These are phyloP conservation scores for Myotis davidii DNA, from an alignment of 2,113 vertebrate species.

Conservation along the genomic window DNA sequence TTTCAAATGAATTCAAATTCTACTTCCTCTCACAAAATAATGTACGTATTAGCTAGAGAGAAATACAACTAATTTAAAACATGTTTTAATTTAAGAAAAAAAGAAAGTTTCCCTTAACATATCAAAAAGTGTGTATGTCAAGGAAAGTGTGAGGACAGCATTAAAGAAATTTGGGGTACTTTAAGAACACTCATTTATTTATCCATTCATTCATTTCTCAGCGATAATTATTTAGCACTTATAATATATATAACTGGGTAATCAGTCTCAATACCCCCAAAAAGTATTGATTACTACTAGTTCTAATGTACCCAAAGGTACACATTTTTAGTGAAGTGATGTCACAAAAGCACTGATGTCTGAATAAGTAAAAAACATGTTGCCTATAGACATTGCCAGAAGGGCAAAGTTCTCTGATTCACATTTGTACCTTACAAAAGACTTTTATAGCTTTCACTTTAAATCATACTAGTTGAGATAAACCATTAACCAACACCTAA, in stretches of 20 bases:
- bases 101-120: neutral
- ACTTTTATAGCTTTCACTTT: neutral
- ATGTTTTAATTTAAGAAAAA: neutral
- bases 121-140: neutral
- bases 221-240: neutral
- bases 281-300: neutral
- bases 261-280: neutral
- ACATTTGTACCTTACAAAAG: neutral
- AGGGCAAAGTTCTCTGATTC: neutral
- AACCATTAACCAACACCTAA: neutral
- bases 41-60: neutral
- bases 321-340: neutral
- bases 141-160: neutral
- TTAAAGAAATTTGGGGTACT: neutral
- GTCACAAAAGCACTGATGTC: neutral
- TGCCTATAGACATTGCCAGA: neutral
- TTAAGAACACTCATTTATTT: neutral
- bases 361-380: neutral
- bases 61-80: neutral
- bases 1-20: conserved; percentile 6
- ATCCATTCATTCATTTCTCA: neutral
- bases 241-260: neutral
- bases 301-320: neutral
- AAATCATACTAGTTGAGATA: neutral
- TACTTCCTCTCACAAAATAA: neutral